Base-by-base conservation (phyloP, 1,140 invertebrate species). In the Onthophagus taurus region DNA sequence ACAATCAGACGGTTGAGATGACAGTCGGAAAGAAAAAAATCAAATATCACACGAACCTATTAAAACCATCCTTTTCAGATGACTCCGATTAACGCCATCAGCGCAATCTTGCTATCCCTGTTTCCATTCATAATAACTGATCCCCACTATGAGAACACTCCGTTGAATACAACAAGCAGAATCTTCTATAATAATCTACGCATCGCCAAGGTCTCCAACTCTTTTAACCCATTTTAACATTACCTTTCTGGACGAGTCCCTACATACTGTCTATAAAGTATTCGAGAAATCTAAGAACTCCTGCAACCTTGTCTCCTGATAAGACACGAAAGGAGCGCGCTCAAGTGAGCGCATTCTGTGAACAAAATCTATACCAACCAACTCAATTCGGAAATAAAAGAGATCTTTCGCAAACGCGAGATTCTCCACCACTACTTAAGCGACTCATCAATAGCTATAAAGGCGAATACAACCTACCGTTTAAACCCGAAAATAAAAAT, bases 401-500 rank as follows among this genome's bases (percentile, higher is more conserved):
- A 26, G n/a, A 26, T 26, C n/a, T 7, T 7, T n/a, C 7, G n/a
- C 7, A 26, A n/a, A 26, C n/a, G n/a, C 24, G 24, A 26, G n/a
- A 26, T 26, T 26, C n/a, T 26, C 7, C 7, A 7, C 7, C 24
- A 26, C 24, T 7, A 7, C 7, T 7, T 26, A 7, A n/a, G 24
- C 24, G 7, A 7, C 7, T 7, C 7, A 26, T 26, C 7, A 7
- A 7, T 7, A 7, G n/a, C 7, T 26, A 26, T 26, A 26, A 26
- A 36, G 24, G 24, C 7, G 34, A 35, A 35, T 17, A 35, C 5
- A 18, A 3, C 19, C 19, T 35, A 35, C 33, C 33, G 8, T 18
- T 35, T 14, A 12, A 20, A 36, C 34, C 34, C 34, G 23, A 36
- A 20, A 20, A 36, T 12, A 36, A 36, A 11, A 36, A 7, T 20